Base-by-base conservation (phyloP, 2,888 invertebrate species). In the Drosophila paracracens region DNA sequence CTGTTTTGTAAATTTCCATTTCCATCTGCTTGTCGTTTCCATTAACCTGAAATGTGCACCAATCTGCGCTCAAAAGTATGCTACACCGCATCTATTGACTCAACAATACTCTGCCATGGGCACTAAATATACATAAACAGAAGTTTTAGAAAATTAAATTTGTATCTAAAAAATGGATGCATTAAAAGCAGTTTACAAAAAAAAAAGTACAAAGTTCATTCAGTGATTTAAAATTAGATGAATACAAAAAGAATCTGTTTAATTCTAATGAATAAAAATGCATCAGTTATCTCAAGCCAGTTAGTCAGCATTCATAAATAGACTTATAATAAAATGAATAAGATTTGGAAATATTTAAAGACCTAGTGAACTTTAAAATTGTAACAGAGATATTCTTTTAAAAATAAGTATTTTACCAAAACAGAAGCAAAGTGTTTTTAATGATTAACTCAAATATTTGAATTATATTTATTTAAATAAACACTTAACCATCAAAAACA, bases 1-100 rank as follows among this genome's bases (percentile, higher is more conserved):
- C 76, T 77, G 57, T 40, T 57, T 53, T 70, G 52, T 63, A 67
- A 74, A 70, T 79, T 67, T 54, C 50, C 61, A 79, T 66, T 70
- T 62, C 36, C 36, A 61, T n/a, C 60, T 31, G 67, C 40, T 56
- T 56, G 62, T 50, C 51, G 59, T 51, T 57, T 52, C 63, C 65
- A 79, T 79, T 76, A 79, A 64, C 31, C 50, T 33, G 56, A 79
- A 76, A 75, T 65, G 61, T 38, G 54, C 60, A 27, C 11, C 29
- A 50, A 65, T 52, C 51, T 52, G 61, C 68, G 6, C 75, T 65
- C 57, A 60, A 64, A 73, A 63, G 61, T 81, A 52, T 64, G 76
- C 68, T 40, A 66, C 35, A 58, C 11, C 33, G 66, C 59, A 59
- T 46, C 33, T 29, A 5, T 8, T 38, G 2, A 58, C 54, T 40